Evolutionary conservation across 2,113 vertebrate genomes (phyloP), one percentile per base, ranked within the genome.

Genomic region (Galbula dea): DNA sequence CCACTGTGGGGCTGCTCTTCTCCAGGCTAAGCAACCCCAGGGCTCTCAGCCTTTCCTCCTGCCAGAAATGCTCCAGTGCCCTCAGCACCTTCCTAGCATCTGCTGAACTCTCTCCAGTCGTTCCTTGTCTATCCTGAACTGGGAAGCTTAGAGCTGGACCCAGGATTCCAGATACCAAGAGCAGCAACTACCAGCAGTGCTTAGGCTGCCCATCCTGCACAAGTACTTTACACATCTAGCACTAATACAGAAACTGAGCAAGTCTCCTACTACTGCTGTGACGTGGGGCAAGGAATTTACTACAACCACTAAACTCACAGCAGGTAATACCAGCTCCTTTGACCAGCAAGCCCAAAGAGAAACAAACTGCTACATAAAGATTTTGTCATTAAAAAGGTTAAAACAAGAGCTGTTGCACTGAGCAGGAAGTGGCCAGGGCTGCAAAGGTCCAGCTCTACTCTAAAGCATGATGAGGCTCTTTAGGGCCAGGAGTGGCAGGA

Each of bases 381-480:
- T 57, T 59, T 41, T 49, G 30, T 5, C 13, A 62, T 18, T 14
- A 36, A 26, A 68, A 85, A 58, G n/a, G 59, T 76, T 26, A 30
- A 83, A 48, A 37, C 1, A 3, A 57, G 48, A 49, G 75, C 19
- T n/a, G 46, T 37, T 12, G 27, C 8, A 21, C 30, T 12, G 51
- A 29, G 65, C 57, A 41, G 30, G 45, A 49, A 20, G 59, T 2
- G 9, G 18, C 22, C 62, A 27, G 24, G 29, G 36, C 45, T 63
- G 67, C 20, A 27, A 37, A 41, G 27, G 39, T 37, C 54, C 43
- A 46, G 39, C 34, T 16, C 71, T 37, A 23, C 30, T 46, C 57
- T 11, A 29, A 37, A 23, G 24, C 26, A 0, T 1, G 12, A 2
- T 1, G 1, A 26, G 48, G 52, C 29, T 39, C 3, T 5, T 22